Base-by-base conservation (phyloP, 2,888 invertebrate species). In the Rapana venosa region DNA sequence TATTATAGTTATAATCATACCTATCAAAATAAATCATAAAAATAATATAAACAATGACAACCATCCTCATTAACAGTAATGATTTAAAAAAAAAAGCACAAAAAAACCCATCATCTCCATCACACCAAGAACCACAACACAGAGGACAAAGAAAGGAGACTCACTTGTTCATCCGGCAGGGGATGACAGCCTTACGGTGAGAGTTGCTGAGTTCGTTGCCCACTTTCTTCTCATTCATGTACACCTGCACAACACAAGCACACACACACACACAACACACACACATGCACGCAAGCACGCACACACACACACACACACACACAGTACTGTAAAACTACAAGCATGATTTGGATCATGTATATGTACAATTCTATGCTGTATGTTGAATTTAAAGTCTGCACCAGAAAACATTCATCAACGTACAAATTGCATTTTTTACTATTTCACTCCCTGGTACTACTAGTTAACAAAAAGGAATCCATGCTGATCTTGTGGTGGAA, bases 141-240 rank as follows among this genome's bases (percentile, higher is more conserved):
- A 35, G 92, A 91, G 89, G 32, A 6, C 32, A 61, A 8, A 13
- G 30, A 86, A 35, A n/a, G n/a, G 15, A 6, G 84, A 86, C 86
- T 61, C 20, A 95, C 96, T 94, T 95, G 92, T 95, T 95, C 30
- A 95, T 94, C 90, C 95, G 93, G 90, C 95, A 95, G 6, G 96
- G 96, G 66, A 96, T 93, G 56, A 96, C 95, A 81, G 96, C 96
- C 91, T 95, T 96, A 58, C 95, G 94, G 90, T 96, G 95, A 22
- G 94, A 94, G 88, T 93, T 93, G 88, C 93, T 95, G 87, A 96
- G 92, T 85, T 94, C 94, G 92, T 94, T 95, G 35, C 96, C 96
- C 35, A 95, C 95, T 91, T 95, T 96, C 92, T 95, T 95, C 85
- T 95, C 96, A 92, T 96, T 96, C 92, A 96, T 91, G 91, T 94